phyloP scores from a whole-genome alignment of 2,888 invertebrate species.

The Erpobdella octoculata region DNA sequence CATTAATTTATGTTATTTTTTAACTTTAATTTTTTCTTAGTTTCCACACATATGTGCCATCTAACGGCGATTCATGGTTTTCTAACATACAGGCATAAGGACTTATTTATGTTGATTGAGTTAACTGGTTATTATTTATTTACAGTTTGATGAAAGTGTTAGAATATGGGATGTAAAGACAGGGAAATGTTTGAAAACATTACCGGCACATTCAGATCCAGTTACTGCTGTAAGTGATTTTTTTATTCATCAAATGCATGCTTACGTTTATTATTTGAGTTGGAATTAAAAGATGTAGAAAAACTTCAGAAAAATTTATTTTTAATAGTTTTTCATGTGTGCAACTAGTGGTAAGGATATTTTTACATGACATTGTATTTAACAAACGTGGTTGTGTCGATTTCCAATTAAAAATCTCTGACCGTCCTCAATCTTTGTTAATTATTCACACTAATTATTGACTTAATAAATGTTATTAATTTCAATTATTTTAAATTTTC shows the following conservation, averaged over 20 bases:
- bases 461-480: too few relatives aligned
- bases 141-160: constrained; percentile 88
- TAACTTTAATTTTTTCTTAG: background rate
- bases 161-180: constrained; percentile 96
- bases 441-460: too few relatives aligned
- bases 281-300: too few relatives aligned
- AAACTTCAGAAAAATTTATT: background rate
- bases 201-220: constrained; percentile 98
- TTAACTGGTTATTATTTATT: background rate
- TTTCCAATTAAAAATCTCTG: too few relatives aligned
- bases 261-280: background rate
- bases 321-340: too few relatives aligned
- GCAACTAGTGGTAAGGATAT: too few relatives aligned
- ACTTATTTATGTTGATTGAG: background rate
- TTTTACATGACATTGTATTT: background rate
- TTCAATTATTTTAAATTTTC: too few relatives aligned
- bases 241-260: background rate
- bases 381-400: too few relatives aligned
- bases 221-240: constrained; percentile 73
- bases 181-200: constrained; percentile 91
- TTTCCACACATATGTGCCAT: too few relatives aligned
- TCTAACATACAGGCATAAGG: background rate
- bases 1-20: background rate
- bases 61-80: background rate
- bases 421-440: too few relatives aligned